These are phyloP conservation scores for Periophthalmus modestus DNA, from an alignment of 2,113 vertebrate genomes.

Conservation along the genomic window DNA sequence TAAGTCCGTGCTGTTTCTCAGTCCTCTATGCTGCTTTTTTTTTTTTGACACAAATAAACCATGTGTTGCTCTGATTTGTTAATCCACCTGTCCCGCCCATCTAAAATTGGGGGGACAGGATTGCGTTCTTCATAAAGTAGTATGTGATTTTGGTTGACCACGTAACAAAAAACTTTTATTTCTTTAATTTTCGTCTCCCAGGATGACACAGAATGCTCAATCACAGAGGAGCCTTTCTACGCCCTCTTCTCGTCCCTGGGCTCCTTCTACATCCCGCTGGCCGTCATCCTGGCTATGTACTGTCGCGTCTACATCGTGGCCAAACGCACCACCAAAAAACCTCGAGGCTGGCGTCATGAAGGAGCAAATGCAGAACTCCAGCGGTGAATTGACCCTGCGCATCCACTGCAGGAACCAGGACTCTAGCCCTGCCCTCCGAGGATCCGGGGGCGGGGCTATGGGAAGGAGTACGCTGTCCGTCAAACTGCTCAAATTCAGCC, in stretches of 20 bases:
- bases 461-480: constrained; percentile 46
- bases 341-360: constrained; percentile 68
- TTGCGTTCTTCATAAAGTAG: too few relatives aligned
- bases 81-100: too few relatives aligned
- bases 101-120: too few relatives aligned
- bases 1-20: too few relatives aligned
- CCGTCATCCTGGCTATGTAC: constrained; percentile 66
- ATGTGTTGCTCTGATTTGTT: too few relatives aligned
- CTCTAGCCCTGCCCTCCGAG: constrained; percentile 21
- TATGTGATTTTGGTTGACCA: too few relatives aligned
- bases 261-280: constrained; percentile 68
- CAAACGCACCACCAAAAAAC: constrained; percentile 67
- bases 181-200: constrained; percentile 12
- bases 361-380: constrained; percentile 53
- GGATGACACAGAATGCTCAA: constrained; percentile 58
- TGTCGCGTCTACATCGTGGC: constrained; percentile 66
- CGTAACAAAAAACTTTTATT: background rate
- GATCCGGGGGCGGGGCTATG: background rate
- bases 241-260: constrained; percentile 67
- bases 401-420: constrained; percentile 68
- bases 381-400: constrained; percentile 60
- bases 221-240: constrained; percentile 65
- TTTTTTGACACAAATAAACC: too few relatives aligned
- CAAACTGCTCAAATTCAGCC: constrained; percentile 67
- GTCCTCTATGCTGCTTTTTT: too few relatives aligned